Evolutionary conservation across 2,113 vertebrate genomes (phyloP), one percentile per base, ranked within the genome.

Genomic region (Mobula hypostoma): DNA sequence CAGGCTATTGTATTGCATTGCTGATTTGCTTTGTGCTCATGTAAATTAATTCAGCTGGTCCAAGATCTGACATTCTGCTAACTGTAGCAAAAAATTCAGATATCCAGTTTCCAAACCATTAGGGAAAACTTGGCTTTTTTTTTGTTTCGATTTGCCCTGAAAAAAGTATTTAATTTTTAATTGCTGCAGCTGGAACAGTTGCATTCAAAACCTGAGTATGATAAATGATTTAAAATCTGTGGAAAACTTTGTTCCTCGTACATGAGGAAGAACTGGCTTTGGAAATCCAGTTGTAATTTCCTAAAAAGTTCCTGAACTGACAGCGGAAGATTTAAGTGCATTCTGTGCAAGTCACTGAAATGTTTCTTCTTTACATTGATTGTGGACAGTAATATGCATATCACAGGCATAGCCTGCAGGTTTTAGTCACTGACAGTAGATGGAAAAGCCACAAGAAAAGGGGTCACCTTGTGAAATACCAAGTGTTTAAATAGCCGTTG

Each of bases 131-230:
- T 66, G 85, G 61, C 61, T 68, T 85, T 85, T 90, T 36, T 90
- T 90, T 36, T 90, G 61, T 32, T 90, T 66, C n/a, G 61, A 90
- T 90, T 90, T 90, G 61, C 85, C 85, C 85, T 66, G 61, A 32
- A 68, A 90, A 32, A n/a, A 90, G 14, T 90, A 36, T 90, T 90
- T 90, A 66, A 90, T 66, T 66, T 90, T 90, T 90, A 90, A 90
- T 90, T 36, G 61, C 61, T 19, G 14, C 85, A 90, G 85, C 61
- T 63, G 0, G 15, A 19, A 68, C 15, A 90, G 17, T 0, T 6
- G 0, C 32, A 14, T 66, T 32, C 85, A 90, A 32, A 85, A 90
- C n/a, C n/a, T 19, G 17, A 68, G 61, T 17, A 63, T 66, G 85
- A 90, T 90, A 63, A 90, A 90, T 90, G 61, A 90, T 90, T 90